Evolutionary conservation across 2,113 vertebrate species (phyloP).

Genomic region (Myocastor coypus): DNA sequence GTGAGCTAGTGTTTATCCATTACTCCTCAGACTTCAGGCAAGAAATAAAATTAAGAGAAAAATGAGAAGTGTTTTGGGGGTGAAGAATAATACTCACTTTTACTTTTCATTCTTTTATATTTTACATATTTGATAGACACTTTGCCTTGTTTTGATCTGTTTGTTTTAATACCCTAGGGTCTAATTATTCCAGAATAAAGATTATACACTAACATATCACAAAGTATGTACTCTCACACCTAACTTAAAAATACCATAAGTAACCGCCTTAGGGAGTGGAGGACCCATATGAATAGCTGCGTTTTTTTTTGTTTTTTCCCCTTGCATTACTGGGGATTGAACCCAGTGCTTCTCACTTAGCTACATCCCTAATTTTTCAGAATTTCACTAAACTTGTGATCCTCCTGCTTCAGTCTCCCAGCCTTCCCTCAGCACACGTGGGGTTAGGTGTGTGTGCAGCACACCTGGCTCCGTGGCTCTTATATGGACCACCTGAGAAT

Average conservation of each 20-base stretch:
- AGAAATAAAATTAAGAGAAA: conserved; percentile 61
- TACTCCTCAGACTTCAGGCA: neutral
- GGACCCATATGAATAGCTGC: neutral
- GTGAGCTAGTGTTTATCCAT: neutral
- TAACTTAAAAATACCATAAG: conserved; percentile 45
- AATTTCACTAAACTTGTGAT: neutral
- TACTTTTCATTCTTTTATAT: neutral
- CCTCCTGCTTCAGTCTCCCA: neutral
- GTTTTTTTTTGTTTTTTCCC: neutral
- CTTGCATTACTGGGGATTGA: neutral
- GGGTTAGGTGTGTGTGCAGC: neutral
- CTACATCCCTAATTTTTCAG: neutral
- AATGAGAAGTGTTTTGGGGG: neutral
- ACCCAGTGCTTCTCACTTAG: neutral
- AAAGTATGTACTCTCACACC: neutral
- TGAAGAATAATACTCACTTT: conserved; percentile 6
- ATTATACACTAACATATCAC: neutral
- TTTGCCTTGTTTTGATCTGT: conserved; percentile 22
- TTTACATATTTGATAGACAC: conserved; percentile 16
- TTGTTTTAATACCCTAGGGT: neutral
- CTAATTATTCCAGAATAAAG: conserved; percentile 48
- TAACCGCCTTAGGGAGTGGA: neutral
- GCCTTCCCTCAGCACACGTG: neutral
- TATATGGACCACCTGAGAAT: conserved; percentile 16
- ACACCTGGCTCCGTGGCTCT: neutral